Evolutionary conservation across 1,140 invertebrate species (phyloP), one percentile per base, ranked within the genome.

Genomic region (Drosophila mayri): DNA sequence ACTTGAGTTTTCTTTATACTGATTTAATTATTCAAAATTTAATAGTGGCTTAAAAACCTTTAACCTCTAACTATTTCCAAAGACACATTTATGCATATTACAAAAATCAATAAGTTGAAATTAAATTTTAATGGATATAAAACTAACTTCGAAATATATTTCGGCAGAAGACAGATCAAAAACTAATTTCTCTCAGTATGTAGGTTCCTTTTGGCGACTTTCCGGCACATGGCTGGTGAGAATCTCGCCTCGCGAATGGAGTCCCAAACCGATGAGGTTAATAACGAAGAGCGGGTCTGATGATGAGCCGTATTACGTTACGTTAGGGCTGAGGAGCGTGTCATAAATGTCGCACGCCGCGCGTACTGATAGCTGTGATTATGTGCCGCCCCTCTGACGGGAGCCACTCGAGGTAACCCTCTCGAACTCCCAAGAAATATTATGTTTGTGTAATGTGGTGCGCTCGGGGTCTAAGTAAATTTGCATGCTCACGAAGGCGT

Each of bases 271-370:
- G 83, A 87, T 87, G 84, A 88, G 84, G 79, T 80, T 87, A 88
- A 40, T 54, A 49, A 43, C 44, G 30, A 30, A 70, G 79, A 64
- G 72, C 79, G 67, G 52, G 76, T 73, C 43, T 76, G 76, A 87
- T 87, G 83, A 87, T 87, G 84, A 88, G 84, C 76, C 84, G 73
- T 88, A 88, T 87, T 88, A 87, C 71, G 76, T 80, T 88, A 70
- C 84, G 43, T 59, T 77, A 38, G 47, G 76, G 62, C 59, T 49
- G 57, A 75, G 76, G 43, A 79, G 80, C 84, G 80, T 80, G 84
- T 84, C 84, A 87, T 84, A 87, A 87, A 88, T 87, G 84, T 87
- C 85, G 76, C 80, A 80, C 73, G 76, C 84, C 76, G 87, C 72
- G 72, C 87, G 67, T 80, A 84, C 84, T 88, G 84, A 87, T 87